A percentile compares a stretch with the other conserved stretches of the same genome.
Evolutionary conservation across 2,888 invertebrate species (phyloP).

Genomic region (Drosophila kambysellisi): DNA sequence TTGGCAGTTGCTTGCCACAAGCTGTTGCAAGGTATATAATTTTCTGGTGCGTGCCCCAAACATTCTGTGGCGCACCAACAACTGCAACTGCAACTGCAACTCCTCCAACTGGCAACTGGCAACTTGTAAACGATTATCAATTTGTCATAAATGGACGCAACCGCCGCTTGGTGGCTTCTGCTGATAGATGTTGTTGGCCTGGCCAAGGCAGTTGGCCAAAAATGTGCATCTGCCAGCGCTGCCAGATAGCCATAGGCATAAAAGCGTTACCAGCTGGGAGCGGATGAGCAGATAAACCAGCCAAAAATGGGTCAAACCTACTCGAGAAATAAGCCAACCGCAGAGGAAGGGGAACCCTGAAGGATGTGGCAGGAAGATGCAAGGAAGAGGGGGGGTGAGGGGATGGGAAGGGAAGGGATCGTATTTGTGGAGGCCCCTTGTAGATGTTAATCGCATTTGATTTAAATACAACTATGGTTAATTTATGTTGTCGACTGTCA

Average conservation of each 20-base stretch:
- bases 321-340: background rate
- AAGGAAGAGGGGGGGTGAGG: fast-evolving
- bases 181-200: constrained; percentile 11
- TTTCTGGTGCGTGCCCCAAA: constrained; percentile 71
- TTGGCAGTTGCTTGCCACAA: constrained; percentile 13
- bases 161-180: constrained; percentile 69
- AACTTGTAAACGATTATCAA: constrained; percentile 77
- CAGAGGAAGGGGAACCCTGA: background rate
- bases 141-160: constrained; percentile 75
- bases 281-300: constrained; percentile 6
- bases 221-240: constrained; percentile 51
- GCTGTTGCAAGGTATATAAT: constrained; percentile 18
- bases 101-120: constrained; percentile 18
- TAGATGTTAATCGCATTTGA: constrained; percentile 78
- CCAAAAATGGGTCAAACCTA: constrained; percentile 72
- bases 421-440: constrained; percentile 40
- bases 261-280: constrained; percentile 15
- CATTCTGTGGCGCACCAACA: constrained; percentile 29
- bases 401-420: background rate
- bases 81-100: constrained; percentile 22
- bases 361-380: too few species aligned
- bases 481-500: constrained; percentile 78
- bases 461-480: constrained; percentile 79
- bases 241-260: constrained; percentile 59
- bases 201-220: constrained; percentile 59